Conservation (phyloP, 2,888 invertebrate species). For the Minunthozetes semirufus region DNA sequence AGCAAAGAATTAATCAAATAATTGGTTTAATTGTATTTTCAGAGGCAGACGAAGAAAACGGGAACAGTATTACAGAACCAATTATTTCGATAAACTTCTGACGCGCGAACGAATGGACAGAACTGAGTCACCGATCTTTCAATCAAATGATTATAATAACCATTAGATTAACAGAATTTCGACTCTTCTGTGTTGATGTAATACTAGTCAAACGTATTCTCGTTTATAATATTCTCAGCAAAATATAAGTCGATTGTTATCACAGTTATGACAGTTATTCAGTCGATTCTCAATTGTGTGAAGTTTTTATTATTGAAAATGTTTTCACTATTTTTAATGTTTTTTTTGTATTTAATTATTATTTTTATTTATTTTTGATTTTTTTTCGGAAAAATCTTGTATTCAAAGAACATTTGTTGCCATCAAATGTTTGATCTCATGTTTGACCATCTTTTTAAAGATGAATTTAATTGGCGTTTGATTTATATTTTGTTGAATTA, state of each 20-base stretch:
- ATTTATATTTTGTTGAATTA: no score
- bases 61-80: not conserved
- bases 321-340: no score
- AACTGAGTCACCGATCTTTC: not conserved
- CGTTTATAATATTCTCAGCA: constrained; percentile 18
- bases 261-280: not conserved
- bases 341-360: no score
- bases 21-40: not conserved
- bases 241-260: not conserved
- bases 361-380: no score
- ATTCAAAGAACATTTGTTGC: no score
- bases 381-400: no score
- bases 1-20: not conserved
- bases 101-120: not conserved
- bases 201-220: not conserved
- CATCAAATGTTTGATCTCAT: no score
- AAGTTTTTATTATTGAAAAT: no score
- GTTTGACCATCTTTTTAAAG: no score
- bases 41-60: constrained; percentile 1
- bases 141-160: not conserved
- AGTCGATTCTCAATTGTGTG: not conserved
- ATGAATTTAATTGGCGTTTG: no score
- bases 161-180: not conserved
- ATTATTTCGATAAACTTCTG: constrained; percentile 1
- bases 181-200: not conserved